phyloP scores from a whole-genome alignment of 2,888 invertebrate species.

The Cephus rjabovi region DNA sequence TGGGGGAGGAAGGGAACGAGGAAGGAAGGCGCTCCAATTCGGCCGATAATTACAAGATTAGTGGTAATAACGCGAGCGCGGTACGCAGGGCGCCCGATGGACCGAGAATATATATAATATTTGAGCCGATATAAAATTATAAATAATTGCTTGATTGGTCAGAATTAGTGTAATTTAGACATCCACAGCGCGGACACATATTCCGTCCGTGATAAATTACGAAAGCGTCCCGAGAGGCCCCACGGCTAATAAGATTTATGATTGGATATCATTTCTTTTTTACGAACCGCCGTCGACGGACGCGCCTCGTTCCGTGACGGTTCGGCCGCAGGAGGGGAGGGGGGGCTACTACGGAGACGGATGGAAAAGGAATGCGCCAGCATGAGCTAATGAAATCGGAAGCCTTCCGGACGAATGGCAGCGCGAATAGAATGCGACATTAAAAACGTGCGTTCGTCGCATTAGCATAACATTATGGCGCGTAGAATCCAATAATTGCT shows the following conservation, averaged over 20 bases:
- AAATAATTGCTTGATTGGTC: constrained; percentile 54
- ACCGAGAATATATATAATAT: constrained; percentile 37
- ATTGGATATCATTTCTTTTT: constrained; percentile 28
- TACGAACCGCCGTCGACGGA: background rate
- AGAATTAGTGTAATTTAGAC: constrained; percentile 54
- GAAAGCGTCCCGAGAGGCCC: constrained; percentile 40
- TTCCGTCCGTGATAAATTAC: constrained; percentile 50
- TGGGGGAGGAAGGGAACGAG: background rate
- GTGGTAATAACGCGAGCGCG: constrained; percentile 43
- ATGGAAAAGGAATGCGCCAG: no score
- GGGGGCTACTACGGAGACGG: background rate
- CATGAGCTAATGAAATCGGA: background rate
- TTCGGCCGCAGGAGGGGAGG: background rate
- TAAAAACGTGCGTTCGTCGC: constrained; percentile 23
- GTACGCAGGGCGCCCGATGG: constrained; percentile 3
- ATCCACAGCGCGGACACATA: constrained; percentile 28
- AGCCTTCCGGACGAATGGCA: background rate
- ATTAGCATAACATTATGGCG: constrained; percentile 52
- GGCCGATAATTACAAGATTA: constrained; percentile 49
- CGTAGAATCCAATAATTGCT: constrained; percentile 55
- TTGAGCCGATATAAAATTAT: constrained; percentile 53
- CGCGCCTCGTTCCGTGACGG: background rate
- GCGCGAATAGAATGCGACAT: background rate
- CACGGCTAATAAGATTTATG: constrained; percentile 44
- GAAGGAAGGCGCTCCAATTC: constrained; percentile 32